phyloP scores from a whole-genome alignment of 2,113 vertebrate genomes.

The Callospermophilus lateralis region DNA sequence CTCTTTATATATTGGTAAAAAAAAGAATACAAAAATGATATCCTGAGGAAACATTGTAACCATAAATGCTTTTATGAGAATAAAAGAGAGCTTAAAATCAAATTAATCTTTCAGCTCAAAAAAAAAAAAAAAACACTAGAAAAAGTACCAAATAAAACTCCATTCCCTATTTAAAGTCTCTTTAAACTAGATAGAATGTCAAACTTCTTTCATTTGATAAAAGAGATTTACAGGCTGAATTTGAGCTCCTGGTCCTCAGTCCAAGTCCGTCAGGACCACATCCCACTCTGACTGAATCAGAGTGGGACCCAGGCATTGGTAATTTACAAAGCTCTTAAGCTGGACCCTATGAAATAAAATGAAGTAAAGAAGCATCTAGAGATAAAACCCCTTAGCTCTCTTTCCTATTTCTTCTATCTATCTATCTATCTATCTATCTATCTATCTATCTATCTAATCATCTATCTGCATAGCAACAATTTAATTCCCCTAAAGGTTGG shows the following conservation, averaged over 20 bases:
- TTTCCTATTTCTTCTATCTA: background rate
- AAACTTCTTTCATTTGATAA: background rate
- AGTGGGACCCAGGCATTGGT: background rate
- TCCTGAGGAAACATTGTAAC: slow-evolving; percentile 27
- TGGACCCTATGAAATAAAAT: background rate
- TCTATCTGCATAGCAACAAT: too few species aligned
- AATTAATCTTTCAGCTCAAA: slow-evolving; percentile 14
- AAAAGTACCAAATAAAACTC: slow-evolving; percentile 6
- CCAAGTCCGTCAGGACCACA: background rate
- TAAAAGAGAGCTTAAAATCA: slow-evolving; percentile 40
- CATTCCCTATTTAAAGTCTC: background rate
- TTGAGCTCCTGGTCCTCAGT: background rate
- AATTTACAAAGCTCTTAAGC: background rate
- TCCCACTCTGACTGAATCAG: background rate
- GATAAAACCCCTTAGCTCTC: too few species aligned
- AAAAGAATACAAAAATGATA: slow-evolving; percentile 37
- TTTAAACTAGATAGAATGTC: background rate
- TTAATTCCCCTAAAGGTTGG: background rate
- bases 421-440: background rate
- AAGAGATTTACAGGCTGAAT: background rate
- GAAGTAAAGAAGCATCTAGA: background rate
- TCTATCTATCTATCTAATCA: background rate
- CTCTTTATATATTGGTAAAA: background rate
- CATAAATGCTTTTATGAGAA: slow-evolving; percentile 42
- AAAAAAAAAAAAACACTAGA: background rate